Evolutionary conservation across 2,797 vertebrate species (phyloP).

Genomic region (Thripadectes ignobilis): DNA sequence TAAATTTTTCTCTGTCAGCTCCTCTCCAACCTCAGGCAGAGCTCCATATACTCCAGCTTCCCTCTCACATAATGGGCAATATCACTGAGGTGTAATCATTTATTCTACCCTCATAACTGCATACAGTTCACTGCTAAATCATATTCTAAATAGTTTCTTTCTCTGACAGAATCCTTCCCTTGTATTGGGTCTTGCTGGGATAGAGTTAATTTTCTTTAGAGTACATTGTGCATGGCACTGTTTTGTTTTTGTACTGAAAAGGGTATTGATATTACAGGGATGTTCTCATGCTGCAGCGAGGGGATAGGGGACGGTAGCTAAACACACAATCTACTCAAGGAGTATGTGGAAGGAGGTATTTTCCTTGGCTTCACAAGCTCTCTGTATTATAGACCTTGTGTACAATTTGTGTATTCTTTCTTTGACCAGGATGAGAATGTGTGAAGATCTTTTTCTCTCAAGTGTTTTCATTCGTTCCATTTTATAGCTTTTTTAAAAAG

Average conservation of each 20-base stretch:
- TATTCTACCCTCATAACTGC: neutral
- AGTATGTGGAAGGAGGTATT: neutral
- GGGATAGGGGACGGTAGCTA: neutral
- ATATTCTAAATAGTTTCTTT: neutral
- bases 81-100: neutral
- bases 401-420: neutral
- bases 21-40: neutral
- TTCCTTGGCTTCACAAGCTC: neutral
- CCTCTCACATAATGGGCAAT: neutral
- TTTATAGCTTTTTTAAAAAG: neutral
- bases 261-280: neutral
- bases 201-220: neutral
- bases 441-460: neutral
- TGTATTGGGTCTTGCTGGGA: neutral
- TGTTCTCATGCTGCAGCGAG: neutral
- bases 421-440: neutral
- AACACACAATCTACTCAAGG: neutral
- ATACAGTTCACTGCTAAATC: neutral
- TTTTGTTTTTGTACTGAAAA: neutral
- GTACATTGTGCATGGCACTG: neutral
- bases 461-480: neutral
- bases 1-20: neutral
- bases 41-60: neutral
- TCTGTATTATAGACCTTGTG: fast-evolving
- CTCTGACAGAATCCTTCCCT: neutral